Evolutionary conservation across 2,113 vertebrate genomes (phyloP).

Genomic region (Barbus barbus): DNA sequence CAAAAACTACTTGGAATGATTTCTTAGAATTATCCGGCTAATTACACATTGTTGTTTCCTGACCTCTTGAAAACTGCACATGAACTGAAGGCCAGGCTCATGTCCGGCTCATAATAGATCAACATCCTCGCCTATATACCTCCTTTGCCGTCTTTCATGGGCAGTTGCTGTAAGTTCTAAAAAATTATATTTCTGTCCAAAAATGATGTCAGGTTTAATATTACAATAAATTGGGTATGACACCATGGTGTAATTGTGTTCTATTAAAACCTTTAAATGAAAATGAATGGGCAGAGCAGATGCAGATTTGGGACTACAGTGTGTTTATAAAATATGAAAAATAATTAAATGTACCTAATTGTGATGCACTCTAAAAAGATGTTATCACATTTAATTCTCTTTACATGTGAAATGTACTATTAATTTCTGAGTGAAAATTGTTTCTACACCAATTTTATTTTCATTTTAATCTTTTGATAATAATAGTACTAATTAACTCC

Average conservation of each 20-base stretch:
- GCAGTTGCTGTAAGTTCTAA: not conserved
- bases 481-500: no score
- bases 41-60: not conserved
- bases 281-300: no score
- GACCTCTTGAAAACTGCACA: not conserved
- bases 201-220: not conserved
- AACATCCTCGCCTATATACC: not conserved
- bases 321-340: no score
- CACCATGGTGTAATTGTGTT: not conserved
- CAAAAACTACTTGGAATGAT: not conserved
- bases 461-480: no score
- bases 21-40: not conserved
- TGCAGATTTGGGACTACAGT: no score
- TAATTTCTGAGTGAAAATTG: no score
- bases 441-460: no score
- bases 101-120: not conserved
- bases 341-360: no score
- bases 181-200: not conserved
- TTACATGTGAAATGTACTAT: no score
- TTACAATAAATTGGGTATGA: not conserved
- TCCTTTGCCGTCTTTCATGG: not conserved
- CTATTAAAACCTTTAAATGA: not conserved
- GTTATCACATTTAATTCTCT: no score
- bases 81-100: not conserved
- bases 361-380: no score